phyloP scores from a whole-genome alignment of 2,113 vertebrate species.

The Megaceryle torquata region DNA sequence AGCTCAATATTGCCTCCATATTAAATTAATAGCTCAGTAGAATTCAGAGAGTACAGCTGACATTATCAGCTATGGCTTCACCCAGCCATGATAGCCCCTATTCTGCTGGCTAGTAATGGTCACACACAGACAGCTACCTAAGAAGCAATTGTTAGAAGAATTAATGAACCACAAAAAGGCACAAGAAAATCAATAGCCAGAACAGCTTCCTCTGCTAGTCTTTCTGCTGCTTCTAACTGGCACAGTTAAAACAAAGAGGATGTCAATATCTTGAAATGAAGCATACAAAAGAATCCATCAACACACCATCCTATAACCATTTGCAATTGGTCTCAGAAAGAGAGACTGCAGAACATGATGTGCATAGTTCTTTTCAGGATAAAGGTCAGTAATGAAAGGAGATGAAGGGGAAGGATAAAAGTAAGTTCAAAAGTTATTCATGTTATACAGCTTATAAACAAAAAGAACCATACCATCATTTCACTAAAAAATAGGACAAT shows the following conservation, averaged over 20 bases:
- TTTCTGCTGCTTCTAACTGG: conserved; percentile 8
- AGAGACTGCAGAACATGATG: not conserved
- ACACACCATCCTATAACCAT: not conserved
- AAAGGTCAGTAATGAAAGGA: not conserved
- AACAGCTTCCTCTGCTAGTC: conserved; percentile 24
- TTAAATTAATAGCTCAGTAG: not conserved
- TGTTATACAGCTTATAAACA: not conserved
- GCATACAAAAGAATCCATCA: conserved; percentile 14
- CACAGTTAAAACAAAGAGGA: conserved; percentile 39
- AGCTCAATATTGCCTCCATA: not conserved
- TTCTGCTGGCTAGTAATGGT: not conserved
- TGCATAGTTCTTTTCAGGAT: not conserved
- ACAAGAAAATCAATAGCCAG: conserved; percentile 62
- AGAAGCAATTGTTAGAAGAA: conserved; percentile 48
- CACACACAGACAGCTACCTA: not conserved
- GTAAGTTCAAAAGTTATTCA: not conserved
- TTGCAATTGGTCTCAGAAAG: not conserved
- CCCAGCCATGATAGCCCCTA: not conserved
- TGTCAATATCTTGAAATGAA: conserved; percentile 20
- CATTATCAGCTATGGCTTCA: not conserved
- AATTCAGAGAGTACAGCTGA: not conserved
- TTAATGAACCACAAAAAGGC: conserved; percentile 49
- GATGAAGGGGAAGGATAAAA: not conserved
- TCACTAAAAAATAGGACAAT: not conserved
- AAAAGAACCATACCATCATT: not conserved